Evolutionary conservation across 2,113 vertebrate species (phyloP), one percentile per base, ranked within the genome.

Genomic region (Helogale parvula): DNA sequence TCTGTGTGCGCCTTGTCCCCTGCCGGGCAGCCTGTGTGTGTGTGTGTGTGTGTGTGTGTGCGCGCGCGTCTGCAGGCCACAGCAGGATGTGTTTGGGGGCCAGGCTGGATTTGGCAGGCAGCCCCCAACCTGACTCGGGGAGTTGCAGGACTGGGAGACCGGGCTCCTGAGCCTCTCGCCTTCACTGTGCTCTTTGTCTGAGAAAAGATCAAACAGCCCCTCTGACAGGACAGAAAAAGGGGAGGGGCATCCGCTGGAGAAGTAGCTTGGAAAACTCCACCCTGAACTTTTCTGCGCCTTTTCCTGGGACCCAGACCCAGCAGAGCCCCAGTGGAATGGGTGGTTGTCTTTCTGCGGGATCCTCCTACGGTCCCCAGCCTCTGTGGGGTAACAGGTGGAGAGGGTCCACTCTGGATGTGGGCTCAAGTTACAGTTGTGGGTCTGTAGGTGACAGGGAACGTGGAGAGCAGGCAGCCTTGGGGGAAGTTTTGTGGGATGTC

Each of bases 191-290:
- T 91, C 98, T 98, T 98, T 98, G 98, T 98, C 84, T 94, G 80
- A 66, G n/a, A 96, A 50, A 52, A 98, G 97, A 98, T 99, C 98
- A 98, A 98, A 98, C 98, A 82, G 98, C 95, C 92, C 91, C 31
- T 23, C 45, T 1, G 93, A 88, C 80, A 6, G 79, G 77, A 95
- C 94, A 83, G 90, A 95, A 96, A 94, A 91, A 76, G 54, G 74
- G 71, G 31, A 35, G 68, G 81, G 77, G 45, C 27, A 4, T 29
- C 9, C 0, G 0, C 1, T 3, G 65, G 4, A 83, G 76, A 93
- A 84, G 57, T 52, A 6, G 77, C 50, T 87, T 35, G 3, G 29
- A 84, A 97, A 97, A 94, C 68, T 82, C 79, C 57, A 88, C 83
- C 84, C 76, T 74, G 31, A 94, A 95, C 72, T 96, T 93, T 95